Evolutionary conservation across 2,888 invertebrate species (phyloP).

Genomic region (Brachynemurus nebulosus): DNA sequence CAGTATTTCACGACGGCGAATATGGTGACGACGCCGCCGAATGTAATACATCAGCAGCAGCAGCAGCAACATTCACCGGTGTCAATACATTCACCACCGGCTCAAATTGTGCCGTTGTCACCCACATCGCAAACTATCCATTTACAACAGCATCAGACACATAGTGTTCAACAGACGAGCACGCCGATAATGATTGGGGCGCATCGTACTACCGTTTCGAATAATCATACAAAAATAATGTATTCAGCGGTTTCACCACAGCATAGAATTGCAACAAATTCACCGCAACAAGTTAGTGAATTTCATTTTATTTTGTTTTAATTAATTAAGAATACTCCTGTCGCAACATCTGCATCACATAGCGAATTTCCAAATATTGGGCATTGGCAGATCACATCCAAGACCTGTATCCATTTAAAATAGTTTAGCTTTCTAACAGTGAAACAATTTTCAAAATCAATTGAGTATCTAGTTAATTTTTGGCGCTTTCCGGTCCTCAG

Average conservation of each 20-base stretch:
- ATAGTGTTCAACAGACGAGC: not conserved
- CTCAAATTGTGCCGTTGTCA: constrained; percentile 10
- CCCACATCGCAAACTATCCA: not conserved
- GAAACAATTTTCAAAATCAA: too few relatives aligned
- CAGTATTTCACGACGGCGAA: not conserved
- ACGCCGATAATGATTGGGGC: constrained; percentile 28
- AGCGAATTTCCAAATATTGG: too few relatives aligned
- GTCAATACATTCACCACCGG: constrained; percentile 4
- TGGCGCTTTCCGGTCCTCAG: too few relatives aligned
- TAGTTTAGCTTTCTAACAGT: too few relatives aligned
- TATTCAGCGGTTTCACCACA: not conserved
- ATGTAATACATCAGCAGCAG: constrained; percentile 17
- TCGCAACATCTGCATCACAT: too few relatives aligned
- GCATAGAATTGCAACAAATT: not conserved
- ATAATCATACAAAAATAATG: constrained; percentile 3
- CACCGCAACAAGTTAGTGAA: constrained; percentile 2
- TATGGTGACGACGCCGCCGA: constrained; percentile 18
- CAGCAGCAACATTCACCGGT: constrained; percentile 18
- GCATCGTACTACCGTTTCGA: not conserved
- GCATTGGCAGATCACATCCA: too few relatives aligned
- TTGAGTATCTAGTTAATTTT: too few relatives aligned
- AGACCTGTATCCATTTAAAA: too few relatives aligned
- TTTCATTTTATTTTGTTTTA: too few relatives aligned
- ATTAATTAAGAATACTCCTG: too few relatives aligned
- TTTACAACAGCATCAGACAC: not conserved